phyloP scores from a whole-genome alignment of 2,888 invertebrate species.

The Aelia acuminata region DNA sequence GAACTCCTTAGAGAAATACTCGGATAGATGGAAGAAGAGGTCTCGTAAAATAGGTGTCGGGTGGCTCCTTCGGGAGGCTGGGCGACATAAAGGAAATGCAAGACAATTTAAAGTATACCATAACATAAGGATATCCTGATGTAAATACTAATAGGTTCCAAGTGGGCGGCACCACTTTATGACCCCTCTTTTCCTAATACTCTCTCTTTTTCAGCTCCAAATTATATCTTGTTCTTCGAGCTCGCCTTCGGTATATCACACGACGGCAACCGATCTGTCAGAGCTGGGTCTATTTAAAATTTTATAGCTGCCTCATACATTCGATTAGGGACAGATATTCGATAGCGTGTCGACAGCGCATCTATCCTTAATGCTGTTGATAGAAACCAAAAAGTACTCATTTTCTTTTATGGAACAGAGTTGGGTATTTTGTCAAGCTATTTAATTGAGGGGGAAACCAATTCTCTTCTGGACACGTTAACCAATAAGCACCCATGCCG shows the following conservation, averaged over 20 bases:
- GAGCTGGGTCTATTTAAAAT: not conserved
- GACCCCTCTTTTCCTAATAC: constrained; percentile 39
- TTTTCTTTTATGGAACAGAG: constrained; percentile 27
- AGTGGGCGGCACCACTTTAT: constrained; percentile 20
- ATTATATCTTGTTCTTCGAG: constrained; percentile 12
- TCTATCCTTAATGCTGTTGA: not conserved
- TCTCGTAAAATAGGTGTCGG: not conserved
- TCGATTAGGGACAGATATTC: constrained; percentile 35
- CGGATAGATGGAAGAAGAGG: not conserved
- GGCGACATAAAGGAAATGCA: not conserved
- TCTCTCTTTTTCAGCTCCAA: constrained; percentile 48
- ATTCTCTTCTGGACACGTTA: not conserved
- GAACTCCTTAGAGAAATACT: not conserved
- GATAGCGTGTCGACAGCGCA: constrained; percentile 32
- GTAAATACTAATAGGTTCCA: constrained; percentile 31
- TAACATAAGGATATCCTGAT: not conserved
- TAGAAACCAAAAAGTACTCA: constrained; percentile 11
- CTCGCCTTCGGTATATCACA: constrained; percentile 13
- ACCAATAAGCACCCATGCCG: not conserved
- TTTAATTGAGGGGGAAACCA: not conserved
- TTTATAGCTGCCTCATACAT: not conserved
- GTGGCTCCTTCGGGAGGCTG: not conserved
- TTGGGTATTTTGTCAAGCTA: constrained; percentile 3
- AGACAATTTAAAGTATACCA: not conserved
- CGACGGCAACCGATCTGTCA: constrained; percentile 7